Base-by-base conservation (phyloP, 1,140 invertebrate genomes). In the Cecropterus lyciades region DNA sequence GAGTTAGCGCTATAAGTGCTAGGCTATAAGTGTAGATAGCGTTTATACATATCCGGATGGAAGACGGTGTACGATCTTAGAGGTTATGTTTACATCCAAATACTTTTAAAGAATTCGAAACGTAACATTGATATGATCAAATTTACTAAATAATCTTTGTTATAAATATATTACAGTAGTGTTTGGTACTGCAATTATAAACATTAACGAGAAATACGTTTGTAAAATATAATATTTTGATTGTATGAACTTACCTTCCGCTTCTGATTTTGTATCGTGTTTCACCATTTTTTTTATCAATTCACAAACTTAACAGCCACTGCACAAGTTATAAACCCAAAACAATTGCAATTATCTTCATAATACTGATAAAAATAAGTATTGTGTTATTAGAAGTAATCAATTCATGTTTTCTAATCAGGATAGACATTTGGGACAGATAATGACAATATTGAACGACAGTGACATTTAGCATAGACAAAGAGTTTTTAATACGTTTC, bases 201-300 rank as follows among this genome's bases (percentile, higher is more conserved):
- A 1, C 37, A 40, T n/a, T 5, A 4, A 40, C 9, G 9, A 33
- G 30, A 33, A 33, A 33, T 33, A 33, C 2, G 0, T 40, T 53
- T 33, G 7, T 0, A 15, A 48, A 60, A 60, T 10, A n/a, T n/a
- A n/a, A n/a, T n/a, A n/a, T n/a, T n/a, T n/a, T n/a, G n/a, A 24
- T 15, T 17, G 33, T 15, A 40, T 40, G 43, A 17, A 75, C 79
- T 73, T 59, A 81, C 79, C 79, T 72, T 79, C 79, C 4, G 45
- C 20, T 3, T 76, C 79, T n/a, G 67, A 57, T 71, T 74, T 75
- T 20, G 51, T 49, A 30, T 70, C 55, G 9, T 69, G 64, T 56
- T 76, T 75, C 13, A 53, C 37, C 78, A 80, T 80, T 62, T 66
- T 71, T 6, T 30, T 17, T 8, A 11, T 33, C 40, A 16, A 13